Evolutionary conservation across 1,140 invertebrate genomes (phyloP), one percentile per base, ranked within the genome.

Genomic region (Magallana angulata): DNA sequence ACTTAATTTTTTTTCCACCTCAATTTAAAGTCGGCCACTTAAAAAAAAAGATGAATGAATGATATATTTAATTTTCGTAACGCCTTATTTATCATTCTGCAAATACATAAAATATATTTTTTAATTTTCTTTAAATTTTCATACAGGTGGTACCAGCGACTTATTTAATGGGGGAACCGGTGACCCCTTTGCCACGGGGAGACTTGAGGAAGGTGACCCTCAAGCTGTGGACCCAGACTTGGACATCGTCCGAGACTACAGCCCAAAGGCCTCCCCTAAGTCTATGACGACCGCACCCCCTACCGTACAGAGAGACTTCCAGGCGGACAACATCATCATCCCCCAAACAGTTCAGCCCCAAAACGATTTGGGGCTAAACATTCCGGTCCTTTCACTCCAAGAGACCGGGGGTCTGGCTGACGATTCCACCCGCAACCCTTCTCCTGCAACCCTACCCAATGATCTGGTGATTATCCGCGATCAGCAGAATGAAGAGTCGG

Each of bases 231-330:
- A 30, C 8, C 36, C 68, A 11, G 24, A 30, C 8, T 36, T 76
- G 24, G 36, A 76, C 9, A 30, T 76, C 30, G 68, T 76, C 68
- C 68, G 68, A 30, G 68, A 76, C 11, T 76, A 76, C 68, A 36
- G 11, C 12, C 68, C 68, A n/a, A 5, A 16, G 0, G 60, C 60
- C 5, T 64, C 60, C 24, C 68, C 24, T 7, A 0, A 76, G 24
- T 5, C 68, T 11, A 76, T 0, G 11, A 30, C 8, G 11, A 30
- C 24, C 18, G 8, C 18, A 0, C 7, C 9, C 24, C 68, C 68
- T 2, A 76, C 68, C 18, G 68, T 76, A 2, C 68, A 76, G 68
- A 76, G 68, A 30, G 68, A 76, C 24, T 76, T 76, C 68, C 68
- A 76, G 24, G 68, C 68, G 24, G 14, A 76, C 14, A 24, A 76